Conservation (phyloP, 2,888 invertebrate genomes). For the Athripsodes cinereus region DNA sequence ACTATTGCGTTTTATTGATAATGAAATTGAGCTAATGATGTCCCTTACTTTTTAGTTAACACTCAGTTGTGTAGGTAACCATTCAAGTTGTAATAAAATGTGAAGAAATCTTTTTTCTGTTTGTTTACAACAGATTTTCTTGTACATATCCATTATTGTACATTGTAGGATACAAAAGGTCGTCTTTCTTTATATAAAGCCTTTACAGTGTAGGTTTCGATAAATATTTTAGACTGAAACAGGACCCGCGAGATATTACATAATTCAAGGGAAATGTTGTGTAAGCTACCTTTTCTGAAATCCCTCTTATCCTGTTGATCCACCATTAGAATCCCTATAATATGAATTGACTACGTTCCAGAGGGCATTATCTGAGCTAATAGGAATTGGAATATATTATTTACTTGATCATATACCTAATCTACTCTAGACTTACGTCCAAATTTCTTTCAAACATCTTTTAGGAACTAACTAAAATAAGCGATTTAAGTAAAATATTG, state of each 20-base stretch:
- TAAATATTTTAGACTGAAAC: slow-evolving; percentile 15
- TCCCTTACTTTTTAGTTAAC: too few species aligned
- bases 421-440: too few species aligned
- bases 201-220: slow-evolving; percentile 4
- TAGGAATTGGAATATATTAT: not conserved
- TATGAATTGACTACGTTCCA: slow-evolving; percentile 15
- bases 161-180: not conserved
- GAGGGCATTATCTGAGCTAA: slow-evolving; percentile 6
- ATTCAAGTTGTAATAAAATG: too few species aligned
- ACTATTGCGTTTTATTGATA: too few species aligned
- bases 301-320: slow-evolving; percentile 15
- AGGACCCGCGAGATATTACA: slow-evolving; percentile 11
- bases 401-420: too few species aligned
- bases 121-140: not conserved
- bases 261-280: slow-evolving; percentile 16
- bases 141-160: not conserved
- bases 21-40: too few species aligned
- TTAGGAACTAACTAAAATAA: not conserved
- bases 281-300: slow-evolving; percentile 14
- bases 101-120: not conserved
- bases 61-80: too few species aligned
- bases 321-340: slow-evolving; percentile 11
- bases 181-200: slow-evolving; percentile 6
- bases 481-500: not conserved
- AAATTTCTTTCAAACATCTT: too few species aligned